A percentile compares a stretch with the other conserved stretches of the same genome.
phyloP scores from a whole-genome alignment of 1,140 invertebrate species.

The Notospermus geniculatus region DNA sequence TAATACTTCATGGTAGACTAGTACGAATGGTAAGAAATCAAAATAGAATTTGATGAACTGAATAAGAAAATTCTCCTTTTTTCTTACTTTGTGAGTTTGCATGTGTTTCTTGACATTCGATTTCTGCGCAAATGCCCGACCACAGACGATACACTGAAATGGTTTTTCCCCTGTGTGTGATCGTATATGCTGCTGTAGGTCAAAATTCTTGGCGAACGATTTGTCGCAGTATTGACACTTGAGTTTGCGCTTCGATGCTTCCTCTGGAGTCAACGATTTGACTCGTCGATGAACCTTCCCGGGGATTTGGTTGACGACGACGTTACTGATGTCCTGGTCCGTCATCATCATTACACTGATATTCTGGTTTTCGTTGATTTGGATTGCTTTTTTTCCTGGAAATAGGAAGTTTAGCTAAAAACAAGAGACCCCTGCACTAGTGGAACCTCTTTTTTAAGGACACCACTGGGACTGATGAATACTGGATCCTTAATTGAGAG shows the following conservation, averaged over 20 bases:
- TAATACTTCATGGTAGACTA: too few relatives aligned
- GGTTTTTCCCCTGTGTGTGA: slow-evolving; percentile 67
- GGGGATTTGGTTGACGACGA: too few relatives aligned
- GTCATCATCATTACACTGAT: not conserved
- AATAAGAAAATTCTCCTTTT: not conserved
- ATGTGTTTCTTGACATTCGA: slow-evolving; percentile 97
- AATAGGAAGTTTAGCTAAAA: too few relatives aligned
- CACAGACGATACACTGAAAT: slow-evolving; percentile 61
- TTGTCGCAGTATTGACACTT: slow-evolving; percentile 52
- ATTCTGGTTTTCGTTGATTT: too few relatives aligned
- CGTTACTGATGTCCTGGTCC: not conserved
- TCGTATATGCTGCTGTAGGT: slow-evolving; percentile 69
- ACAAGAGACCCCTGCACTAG: too few relatives aligned
- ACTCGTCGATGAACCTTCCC: too few relatives aligned
- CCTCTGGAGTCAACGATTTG: not conserved
- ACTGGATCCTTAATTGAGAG: too few relatives aligned
- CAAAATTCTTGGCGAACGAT: slow-evolving; percentile 63
- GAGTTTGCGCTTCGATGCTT: slow-evolving; percentile 33
- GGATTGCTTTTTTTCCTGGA: too few relatives aligned
- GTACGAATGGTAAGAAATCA: too few relatives aligned
- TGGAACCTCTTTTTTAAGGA: too few relatives aligned
- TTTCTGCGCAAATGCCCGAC: slow-evolving; percentile 75
- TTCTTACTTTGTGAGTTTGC: slow-evolving; percentile 74
- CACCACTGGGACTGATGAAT: too few relatives aligned
- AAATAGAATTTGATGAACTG: too few relatives aligned